Percentiles rank a stretch among this genome's conserved stretches.
Conservation (phyloP, 2,797 vertebrate species). For the Spinus olivaceus region DNA sequence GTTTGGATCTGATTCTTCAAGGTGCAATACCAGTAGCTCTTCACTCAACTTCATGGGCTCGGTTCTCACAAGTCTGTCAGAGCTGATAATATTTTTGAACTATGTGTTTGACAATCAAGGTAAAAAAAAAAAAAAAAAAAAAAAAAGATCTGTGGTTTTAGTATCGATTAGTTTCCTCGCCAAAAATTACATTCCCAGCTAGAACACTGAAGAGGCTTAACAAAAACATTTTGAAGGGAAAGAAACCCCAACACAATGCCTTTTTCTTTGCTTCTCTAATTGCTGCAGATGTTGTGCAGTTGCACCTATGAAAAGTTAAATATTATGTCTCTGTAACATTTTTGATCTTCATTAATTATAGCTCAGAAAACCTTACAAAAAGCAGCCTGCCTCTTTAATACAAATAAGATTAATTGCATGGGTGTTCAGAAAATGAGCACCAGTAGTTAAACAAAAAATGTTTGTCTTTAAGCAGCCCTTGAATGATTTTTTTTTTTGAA, state of each 20-base stretch:
- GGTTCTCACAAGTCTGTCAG: neutral
- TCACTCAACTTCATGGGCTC: neutral
- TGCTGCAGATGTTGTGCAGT: conserved; percentile 67
- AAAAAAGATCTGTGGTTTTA: neutral
- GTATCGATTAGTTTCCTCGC: neutral
- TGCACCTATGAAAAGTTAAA: conserved; percentile 70
- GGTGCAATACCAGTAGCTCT: neutral
- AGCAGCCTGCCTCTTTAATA: conserved; percentile 76
- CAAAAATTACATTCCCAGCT: neutral
- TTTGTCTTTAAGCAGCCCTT: conserved; percentile 77
- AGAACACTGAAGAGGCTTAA: neutral
- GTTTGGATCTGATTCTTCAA: neutral
- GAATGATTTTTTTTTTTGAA: conserved; percentile 56
- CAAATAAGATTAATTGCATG: conserved; percentile 83
- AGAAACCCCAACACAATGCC: neutral
- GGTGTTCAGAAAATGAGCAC: conserved; percentile 82
- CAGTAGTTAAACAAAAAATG: conserved; percentile 76
- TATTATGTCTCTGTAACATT: conserved; percentile 73
- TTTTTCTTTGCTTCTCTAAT: conserved; percentile 57
- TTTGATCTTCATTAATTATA: conserved; percentile 89
- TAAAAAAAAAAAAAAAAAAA: neutral
- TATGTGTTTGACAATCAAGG: neutral
- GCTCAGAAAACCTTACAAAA: conserved; percentile 71
- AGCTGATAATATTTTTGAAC: neutral
- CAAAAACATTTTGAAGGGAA: conserved; percentile 4